phyloP scores from a whole-genome alignment of 1,140 invertebrate genomes.

The Gerris buenoi region DNA sequence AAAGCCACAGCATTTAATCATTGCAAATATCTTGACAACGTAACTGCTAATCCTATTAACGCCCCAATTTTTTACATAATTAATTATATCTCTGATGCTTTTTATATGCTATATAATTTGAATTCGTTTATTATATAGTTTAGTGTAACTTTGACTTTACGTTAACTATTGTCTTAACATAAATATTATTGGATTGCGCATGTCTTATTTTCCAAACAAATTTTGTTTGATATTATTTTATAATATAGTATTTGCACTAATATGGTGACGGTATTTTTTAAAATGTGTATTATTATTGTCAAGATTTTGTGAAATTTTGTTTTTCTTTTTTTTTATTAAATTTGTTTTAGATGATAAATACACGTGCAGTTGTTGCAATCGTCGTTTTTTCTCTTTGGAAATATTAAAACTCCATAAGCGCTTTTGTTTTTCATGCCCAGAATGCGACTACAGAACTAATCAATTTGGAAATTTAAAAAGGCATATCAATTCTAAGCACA shows the following conservation, averaged over 20 bases:
- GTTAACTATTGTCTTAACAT: neutral
- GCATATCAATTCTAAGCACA: slow-evolving; percentile 2
- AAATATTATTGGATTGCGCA: neutral
- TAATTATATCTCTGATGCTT: too few relatives aligned
- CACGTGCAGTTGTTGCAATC: neutral
- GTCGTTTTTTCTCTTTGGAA: neutral
- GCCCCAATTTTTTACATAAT: too few relatives aligned
- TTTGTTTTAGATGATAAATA: neutral
- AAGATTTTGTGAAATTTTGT: neutral
- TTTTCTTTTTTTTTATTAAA: neutral
- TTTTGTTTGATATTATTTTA: neutral
- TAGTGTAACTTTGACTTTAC: neutral
- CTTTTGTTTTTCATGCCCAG: neutral
- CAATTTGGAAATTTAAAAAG: slow-evolving; percentile 4
- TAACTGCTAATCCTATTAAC: too few relatives aligned
- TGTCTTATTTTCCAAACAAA: neutral
- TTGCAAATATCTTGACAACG: too few relatives aligned
- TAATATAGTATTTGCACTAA: too few relatives aligned
- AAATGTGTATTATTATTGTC: too few relatives aligned
- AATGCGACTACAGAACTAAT: neutral
- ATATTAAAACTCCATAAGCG: neutral
- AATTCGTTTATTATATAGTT: too few relatives aligned
- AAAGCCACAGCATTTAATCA: too few relatives aligned
- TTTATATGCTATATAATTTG: too few relatives aligned
- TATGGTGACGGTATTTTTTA: too few relatives aligned